Percentiles rank a stretch among this genome's conserved stretches.
Evolutionary conservation across 2,888 invertebrate genomes (phyloP).

Genomic region (Synergus gifuensis): DNA sequence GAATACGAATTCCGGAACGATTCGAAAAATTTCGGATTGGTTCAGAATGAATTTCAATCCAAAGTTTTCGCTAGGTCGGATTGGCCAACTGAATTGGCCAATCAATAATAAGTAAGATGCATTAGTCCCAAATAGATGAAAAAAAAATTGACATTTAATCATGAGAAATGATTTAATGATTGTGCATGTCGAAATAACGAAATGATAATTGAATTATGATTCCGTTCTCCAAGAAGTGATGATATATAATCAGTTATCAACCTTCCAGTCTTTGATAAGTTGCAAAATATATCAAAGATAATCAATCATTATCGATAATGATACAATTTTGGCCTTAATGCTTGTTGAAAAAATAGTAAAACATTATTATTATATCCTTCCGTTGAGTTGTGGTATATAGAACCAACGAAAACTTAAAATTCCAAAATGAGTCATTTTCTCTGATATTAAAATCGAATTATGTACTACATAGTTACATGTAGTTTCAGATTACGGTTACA

Average conservation of each 20-base stretch:
- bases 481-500: neutral
- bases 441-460: conserved; percentile 1
- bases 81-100: too few relatives aligned
- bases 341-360: too few relatives aligned
- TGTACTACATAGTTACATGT: neutral
- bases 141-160: neutral
- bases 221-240: conserved; percentile 30
- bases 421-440: neutral
- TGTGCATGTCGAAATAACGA: conserved; percentile 17
- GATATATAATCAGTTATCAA: conserved; percentile 39
- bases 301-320: conserved; percentile 26
- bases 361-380: neutral
- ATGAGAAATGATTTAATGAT: neutral
- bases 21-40: too few relatives aligned
- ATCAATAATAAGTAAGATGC: neutral
- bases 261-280: conserved; percentile 11
- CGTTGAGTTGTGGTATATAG: neutral
- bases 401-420: neutral
- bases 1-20: too few relatives aligned
- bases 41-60: too few relatives aligned
- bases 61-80: too few relatives aligned
- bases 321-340: too few relatives aligned
- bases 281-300: conserved; percentile 16
- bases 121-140: neutral
- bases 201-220: conserved; percentile 31